A percentile compares a stretch with the other conserved stretches of the same genome.
These are phyloP conservation scores for Prosopocoilus inquinatus DNA, from an alignment of 2,888 invertebrate genomes.

Conservation along the genomic window DNA sequence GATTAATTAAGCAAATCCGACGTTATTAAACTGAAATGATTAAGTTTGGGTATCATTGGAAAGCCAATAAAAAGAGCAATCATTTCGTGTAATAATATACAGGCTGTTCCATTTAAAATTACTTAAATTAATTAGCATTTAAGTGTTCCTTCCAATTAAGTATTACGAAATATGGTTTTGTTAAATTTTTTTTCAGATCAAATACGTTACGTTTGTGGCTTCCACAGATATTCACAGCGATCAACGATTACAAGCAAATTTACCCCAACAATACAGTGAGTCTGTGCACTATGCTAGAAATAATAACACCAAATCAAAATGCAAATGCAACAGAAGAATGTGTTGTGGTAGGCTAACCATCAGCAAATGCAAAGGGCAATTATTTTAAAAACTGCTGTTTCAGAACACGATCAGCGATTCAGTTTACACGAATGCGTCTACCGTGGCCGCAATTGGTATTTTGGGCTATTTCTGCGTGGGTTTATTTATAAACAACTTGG, in stretches of 20 bases:
- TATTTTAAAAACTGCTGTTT: conserved; percentile 20
- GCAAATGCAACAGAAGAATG: conserved; percentile 36
- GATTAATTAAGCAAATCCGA: too few species aligned
- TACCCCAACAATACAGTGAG: conserved; percentile 42
- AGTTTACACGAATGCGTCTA: conserved; percentile 69
- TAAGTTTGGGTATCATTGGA: too few species aligned
- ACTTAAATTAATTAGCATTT: too few species aligned
- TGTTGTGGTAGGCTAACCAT: conserved; percentile 38
- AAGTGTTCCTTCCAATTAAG: too few species aligned
- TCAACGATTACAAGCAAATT: conserved; percentile 47
- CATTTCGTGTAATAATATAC: too few species aligned
- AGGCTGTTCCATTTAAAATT: too few species aligned
- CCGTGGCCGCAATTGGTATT: conserved; percentile 63
- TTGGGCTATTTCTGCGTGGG: conserved; percentile 63
- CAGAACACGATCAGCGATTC: conserved; percentile 38
- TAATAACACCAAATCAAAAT: conserved; percentile 34
- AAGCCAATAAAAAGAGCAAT: too few species aligned
- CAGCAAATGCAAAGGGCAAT: neutral
- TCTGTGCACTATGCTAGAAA: conserved; percentile 56
- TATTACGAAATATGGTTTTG: too few species aligned
- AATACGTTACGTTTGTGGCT: conserved; percentile 85
- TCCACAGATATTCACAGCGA: conserved; percentile 79
- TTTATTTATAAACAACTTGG: conserved; percentile 53
- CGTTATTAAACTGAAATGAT: too few species aligned
- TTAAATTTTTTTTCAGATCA: conserved; percentile 44